Evolutionary conservation across 2,797 vertebrate species (phyloP).

Genomic region (Phrynocephalus forsythii): DNA sequence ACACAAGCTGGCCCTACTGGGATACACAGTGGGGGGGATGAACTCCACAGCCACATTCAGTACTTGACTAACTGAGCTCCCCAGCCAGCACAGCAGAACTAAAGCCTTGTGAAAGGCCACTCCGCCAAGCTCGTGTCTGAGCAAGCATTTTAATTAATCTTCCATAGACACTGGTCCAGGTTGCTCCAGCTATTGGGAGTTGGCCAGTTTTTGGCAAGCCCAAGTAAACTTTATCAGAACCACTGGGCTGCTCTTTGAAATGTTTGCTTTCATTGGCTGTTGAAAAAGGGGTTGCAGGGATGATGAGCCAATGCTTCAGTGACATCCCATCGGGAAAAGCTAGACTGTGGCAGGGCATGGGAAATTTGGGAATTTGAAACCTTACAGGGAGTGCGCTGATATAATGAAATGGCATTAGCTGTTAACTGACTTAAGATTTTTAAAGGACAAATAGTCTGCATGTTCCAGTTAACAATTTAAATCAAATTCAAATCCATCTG

Average conservation of each 20-base stretch:
- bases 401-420: constrained; percentile 21
- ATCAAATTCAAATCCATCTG: neutral
- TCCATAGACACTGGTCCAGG: neutral
- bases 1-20: too few species aligned
- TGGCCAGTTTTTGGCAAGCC: constrained; percentile 6
- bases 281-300: neutral
- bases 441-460: neutral
- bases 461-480: neutral
- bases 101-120: constrained; percentile 1
- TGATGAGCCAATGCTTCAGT: neutral
- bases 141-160: neutral
- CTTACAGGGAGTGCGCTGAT: neutral
- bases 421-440: neutral
- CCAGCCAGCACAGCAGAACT: neutral
- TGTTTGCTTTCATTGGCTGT: neutral
- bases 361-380: neutral
- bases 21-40: too few species aligned
- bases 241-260: neutral
- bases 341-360: neutral
- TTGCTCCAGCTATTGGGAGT: neutral
- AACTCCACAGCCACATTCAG: too few species aligned
- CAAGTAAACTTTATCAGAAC: neutral
- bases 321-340: neutral
- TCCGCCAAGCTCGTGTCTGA: neutral
- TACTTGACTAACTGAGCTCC: too few species aligned